A percentile compares a stretch with the other conserved stretches of the same genome.
These are phyloP conservation scores for Pseudorasbora parva DNA, from an alignment of 2,113 vertebrate genomes.

Conservation along the genomic window DNA sequence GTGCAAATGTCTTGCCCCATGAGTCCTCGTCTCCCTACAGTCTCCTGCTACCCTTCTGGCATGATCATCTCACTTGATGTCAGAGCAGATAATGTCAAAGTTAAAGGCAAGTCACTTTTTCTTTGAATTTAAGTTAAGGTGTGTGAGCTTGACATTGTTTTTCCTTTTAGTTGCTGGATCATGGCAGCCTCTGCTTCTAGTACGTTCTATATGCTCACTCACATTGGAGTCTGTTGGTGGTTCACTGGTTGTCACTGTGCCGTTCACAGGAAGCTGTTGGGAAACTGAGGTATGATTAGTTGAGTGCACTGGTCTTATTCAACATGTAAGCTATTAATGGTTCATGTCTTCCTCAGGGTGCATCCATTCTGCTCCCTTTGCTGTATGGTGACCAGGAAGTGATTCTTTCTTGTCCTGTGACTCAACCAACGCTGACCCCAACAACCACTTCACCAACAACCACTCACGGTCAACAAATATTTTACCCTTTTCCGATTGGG, in stretches of 20 bases:
- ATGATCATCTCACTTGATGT: slow-evolving; percentile 44
- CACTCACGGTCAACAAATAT: neutral
- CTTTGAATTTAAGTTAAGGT: neutral
- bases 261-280: slow-evolving; percentile 50
- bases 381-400: slow-evolving; percentile 19
- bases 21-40: neutral
- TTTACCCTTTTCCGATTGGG: neutral
- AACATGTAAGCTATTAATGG: neutral
- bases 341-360: neutral
- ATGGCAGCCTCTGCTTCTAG: slow-evolving; percentile 50
- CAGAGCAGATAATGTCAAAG: slow-evolving; percentile 30
- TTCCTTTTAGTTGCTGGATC: slow-evolving; percentile 54
- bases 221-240: slow-evolving; percentile 28
- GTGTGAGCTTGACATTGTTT: neutral
- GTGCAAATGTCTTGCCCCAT: slow-evolving; percentile 55
- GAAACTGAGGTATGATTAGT: slow-evolving; percentile 42
- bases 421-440: neutral
- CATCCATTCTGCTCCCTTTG: neutral
- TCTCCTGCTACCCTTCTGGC: slow-evolving; percentile 48
- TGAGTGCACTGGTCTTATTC: neutral
- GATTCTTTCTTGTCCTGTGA: slow-evolving; percentile 18
- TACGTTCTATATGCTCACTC: slow-evolving; percentile 47
- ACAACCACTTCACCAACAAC: no score
- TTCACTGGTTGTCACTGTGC: slow-evolving; percentile 53
- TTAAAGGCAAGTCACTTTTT: slow-evolving; percentile 50